A percentile compares a stretch with the other conserved stretches of the same genome.
Evolutionary conservation across 1,140 invertebrate species (phyloP).

Genomic region (Pygmarrhopalites habei): DNA sequence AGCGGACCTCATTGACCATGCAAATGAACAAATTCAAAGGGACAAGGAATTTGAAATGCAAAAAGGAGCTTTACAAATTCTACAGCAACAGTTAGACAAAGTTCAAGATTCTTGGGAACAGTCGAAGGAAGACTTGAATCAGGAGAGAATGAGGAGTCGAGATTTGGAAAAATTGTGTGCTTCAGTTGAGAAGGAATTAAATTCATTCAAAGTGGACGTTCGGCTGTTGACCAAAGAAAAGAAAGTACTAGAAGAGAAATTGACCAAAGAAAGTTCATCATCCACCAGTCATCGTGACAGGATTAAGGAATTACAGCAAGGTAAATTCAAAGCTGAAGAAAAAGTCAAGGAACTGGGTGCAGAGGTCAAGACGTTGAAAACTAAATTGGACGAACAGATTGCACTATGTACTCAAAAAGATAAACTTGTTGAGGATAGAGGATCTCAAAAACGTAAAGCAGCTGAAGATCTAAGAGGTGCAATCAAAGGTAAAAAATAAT

Average conservation of each 20-base stretch:
- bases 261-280: background rate
- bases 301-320: background rate
- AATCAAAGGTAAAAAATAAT: slow-evolving; percentile 45
- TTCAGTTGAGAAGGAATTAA: slow-evolving; percentile 9
- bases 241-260: slow-evolving; percentile 41
- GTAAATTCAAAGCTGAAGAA: background rate
- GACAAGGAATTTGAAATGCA: background rate
- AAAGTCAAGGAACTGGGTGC: slow-evolving; percentile 22
- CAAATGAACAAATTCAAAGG: background rate
- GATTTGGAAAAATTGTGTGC: slow-evolving; percentile 7
- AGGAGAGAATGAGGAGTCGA: slow-evolving; percentile 2
- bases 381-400: background rate
- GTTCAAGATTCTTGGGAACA: slow-evolving; percentile 2
- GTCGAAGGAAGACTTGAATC: slow-evolving; percentile 10
- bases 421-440: background rate
- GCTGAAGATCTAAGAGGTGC: slow-evolving; percentile 19
- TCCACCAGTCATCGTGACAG: background rate
- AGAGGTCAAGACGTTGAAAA: slow-evolving; percentile 6
- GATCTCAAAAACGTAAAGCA: background rate
- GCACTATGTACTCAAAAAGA: background rate
- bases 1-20: background rate
- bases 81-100: slow-evolving; percentile 17
- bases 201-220: slow-evolving; percentile 10
- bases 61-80: slow-evolving; percentile 13
- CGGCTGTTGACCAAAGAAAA: slow-evolving; percentile 44